These are phyloP conservation scores for Amphipyra tragopoginis DNA, from an alignment of 2,888 invertebrate genomes.

Conservation along the genomic window DNA sequence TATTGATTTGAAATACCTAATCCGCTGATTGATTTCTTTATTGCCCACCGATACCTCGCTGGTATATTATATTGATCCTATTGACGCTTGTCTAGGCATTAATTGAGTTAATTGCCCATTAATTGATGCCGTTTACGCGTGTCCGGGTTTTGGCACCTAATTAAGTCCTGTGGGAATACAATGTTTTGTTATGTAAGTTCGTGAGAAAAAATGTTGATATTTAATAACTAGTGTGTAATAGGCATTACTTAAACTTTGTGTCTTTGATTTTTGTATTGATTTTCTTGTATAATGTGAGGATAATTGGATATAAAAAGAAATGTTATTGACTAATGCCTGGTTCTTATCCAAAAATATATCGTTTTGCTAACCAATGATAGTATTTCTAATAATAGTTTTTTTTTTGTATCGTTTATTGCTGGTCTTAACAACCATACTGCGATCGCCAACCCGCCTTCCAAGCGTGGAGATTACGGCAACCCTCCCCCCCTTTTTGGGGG, in stretches of 20 bases:
- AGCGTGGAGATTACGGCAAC: too few species aligned
- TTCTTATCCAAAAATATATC: too few species aligned
- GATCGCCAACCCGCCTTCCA: too few species aligned
- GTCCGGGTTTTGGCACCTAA: conserved; percentile 85
- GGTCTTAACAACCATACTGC: too few species aligned
- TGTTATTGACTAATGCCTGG: background rate
- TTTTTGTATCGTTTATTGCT: too few species aligned
- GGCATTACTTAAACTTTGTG: conserved; percentile 30
- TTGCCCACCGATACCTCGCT: conserved; percentile 79
- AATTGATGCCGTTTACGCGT: conserved; percentile 85
- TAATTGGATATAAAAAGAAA: background rate
- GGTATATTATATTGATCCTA: conserved; percentile 81
- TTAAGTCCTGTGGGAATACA: conserved; percentile 83
- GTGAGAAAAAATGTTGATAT: conserved; percentile 61
- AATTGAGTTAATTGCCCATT: conserved; percentile 84
- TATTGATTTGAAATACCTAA: conserved; percentile 90
- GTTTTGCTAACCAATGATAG: too few species aligned
- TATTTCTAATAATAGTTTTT: too few species aligned
- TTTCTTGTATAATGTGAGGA: background rate
- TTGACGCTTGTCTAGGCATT: conserved; percentile 82
- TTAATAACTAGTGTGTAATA: conserved; percentile 51
- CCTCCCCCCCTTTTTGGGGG: too few species aligned
- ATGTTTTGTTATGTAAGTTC: conserved; percentile 60
- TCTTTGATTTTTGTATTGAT: conserved; percentile 20
- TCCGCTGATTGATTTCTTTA: conserved; percentile 89